Conservation (phyloP, 2,113 vertebrate species). For the Corythoichthys haematopterus region DNA sequence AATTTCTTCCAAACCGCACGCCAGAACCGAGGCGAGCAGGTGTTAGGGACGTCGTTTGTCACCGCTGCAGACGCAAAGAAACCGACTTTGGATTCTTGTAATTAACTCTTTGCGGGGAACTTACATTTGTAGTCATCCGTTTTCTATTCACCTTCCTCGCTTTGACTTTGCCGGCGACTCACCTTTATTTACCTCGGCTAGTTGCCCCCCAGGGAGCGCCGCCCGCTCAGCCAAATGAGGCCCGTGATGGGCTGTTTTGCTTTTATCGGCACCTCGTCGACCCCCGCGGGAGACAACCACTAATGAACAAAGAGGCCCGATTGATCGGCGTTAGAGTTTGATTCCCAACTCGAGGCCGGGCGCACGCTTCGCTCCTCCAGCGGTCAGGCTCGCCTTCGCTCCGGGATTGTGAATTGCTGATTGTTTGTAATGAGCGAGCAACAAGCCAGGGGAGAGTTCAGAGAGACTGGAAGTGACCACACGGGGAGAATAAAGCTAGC, state of each 20-base stretch:
- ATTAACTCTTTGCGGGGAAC: background rate
- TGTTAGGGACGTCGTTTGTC: constrained; percentile 29
- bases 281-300: constrained; percentile 21
- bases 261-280: constrained; percentile 21
- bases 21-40: constrained; percentile 28
- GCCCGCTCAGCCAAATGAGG: constrained; percentile 45
- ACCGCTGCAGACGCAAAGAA: background rate
- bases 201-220: constrained; percentile 27
- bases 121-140: background rate
- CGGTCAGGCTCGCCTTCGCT: constrained; percentile 50
- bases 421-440: constrained; percentile 55
- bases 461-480: constrained; percentile 37
- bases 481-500: constrained; percentile 38
- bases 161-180: constrained; percentile 52
- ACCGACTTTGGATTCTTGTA: background rate
- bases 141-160: constrained; percentile 16
- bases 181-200: constrained; percentile 51
- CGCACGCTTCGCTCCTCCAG: constrained; percentile 22
- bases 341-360: constrained; percentile 18
- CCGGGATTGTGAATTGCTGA: constrained; percentile 47
- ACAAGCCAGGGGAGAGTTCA: constrained; percentile 40
- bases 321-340: constrained; percentile 47
- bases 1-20: constrained; percentile 28
- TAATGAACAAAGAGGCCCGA: constrained; percentile 55
- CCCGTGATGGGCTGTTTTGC: constrained; percentile 19